Percentiles rank a stretch among this genome's conserved stretches.
Evolutionary conservation across 2,113 vertebrate genomes (phyloP).

Genomic region (Calyptommatus sinebrachiatus): DNA sequence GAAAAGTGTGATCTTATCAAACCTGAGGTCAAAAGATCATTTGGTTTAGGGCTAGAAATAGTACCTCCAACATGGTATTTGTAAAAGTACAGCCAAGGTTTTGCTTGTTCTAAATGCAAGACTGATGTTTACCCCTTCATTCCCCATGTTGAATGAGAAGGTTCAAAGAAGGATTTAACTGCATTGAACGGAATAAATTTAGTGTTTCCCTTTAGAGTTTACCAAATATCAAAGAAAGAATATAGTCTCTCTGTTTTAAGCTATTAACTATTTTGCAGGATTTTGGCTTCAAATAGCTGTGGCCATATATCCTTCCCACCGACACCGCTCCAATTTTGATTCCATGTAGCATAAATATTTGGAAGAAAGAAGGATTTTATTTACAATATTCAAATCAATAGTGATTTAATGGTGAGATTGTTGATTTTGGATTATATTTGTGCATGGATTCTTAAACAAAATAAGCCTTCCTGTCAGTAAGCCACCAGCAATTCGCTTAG

Average conservation of each 20-base stretch:
- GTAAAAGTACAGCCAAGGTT: neutral
- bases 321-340: too few relatives aligned
- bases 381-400: too few relatives aligned
- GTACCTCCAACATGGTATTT: neutral
- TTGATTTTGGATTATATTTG: too few relatives aligned
- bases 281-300: neutral
- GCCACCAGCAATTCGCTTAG: too few relatives aligned
- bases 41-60: neutral
- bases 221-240: neutral
- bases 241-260: too few relatives aligned
- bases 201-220: neutral
- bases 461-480: too few relatives aligned
- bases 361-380: too few relatives aligned
- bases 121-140: neutral
- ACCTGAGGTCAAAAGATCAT: conserved; percentile 1
- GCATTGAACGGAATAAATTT: neutral
- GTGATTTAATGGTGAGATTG: too few relatives aligned
- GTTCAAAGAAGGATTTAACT: neutral
- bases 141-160: neutral
- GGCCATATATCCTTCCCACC: too few relatives aligned
- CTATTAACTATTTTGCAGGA: conserved; percentile 1
- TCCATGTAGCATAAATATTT: too few relatives aligned
- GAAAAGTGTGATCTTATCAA: conserved; percentile 2
- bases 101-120: neutral
- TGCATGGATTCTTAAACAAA: too few relatives aligned